phyloP scores from a whole-genome alignment of 2,888 invertebrate species.

The Anarsia innoxiella region DNA sequence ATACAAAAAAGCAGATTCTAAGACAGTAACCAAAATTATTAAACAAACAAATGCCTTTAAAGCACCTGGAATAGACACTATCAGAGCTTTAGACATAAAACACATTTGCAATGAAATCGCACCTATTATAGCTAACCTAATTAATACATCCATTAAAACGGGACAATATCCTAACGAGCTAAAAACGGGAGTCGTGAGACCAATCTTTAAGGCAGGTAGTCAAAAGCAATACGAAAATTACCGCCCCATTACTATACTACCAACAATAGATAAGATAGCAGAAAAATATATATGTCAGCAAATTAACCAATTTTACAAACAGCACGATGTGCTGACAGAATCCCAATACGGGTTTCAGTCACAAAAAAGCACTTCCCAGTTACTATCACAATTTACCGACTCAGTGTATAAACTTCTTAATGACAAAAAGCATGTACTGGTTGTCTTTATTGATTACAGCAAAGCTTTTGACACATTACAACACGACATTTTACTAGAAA shows the following conservation, averaged over 20 bases:
- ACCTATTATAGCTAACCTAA: slow-evolving; percentile 11
- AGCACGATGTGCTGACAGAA: background rate
- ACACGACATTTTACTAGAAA: background rate
- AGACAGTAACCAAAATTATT: background rate
- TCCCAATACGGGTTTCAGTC: slow-evolving; percentile 5
- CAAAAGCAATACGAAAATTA: background rate
- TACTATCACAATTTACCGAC: background rate
- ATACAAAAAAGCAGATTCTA: background rate
- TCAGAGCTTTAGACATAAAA: slow-evolving; percentile 15
- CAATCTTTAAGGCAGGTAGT: slow-evolving; percentile 12
- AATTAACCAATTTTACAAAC: background rate
- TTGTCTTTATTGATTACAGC: background rate
- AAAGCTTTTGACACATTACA: background rate
- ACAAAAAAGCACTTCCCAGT: slow-evolving; percentile 1
- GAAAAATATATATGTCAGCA: background rate
- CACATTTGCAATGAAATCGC: slow-evolving; percentile 6
- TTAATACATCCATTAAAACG: slow-evolving; percentile 9
- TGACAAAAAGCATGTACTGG: background rate
- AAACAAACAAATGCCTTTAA: slow-evolving; percentile 7
- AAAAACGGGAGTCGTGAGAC: slow-evolving; percentile 18
- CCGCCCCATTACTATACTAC: slow-evolving; percentile 4
- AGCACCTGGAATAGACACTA: slow-evolving; percentile 16
- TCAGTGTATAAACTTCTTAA: background rate
- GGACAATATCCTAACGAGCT: slow-evolving; percentile 13
- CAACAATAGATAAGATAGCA: slow-evolving; percentile 1